Conservation (phyloP, 2,797 vertebrate species). For the Fistularia commersonii region DNA sequence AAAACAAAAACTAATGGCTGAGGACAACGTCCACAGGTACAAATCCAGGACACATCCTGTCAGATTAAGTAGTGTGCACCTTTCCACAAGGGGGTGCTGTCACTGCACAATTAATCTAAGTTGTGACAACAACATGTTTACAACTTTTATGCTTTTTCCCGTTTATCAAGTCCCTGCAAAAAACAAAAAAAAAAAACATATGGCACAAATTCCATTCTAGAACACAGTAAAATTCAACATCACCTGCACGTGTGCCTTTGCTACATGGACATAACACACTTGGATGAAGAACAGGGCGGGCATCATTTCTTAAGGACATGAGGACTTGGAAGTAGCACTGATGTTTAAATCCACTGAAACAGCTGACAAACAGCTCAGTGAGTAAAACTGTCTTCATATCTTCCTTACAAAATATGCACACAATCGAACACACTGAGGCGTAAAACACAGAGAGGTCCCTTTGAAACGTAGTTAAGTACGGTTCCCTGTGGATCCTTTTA, state of each 20-base stretch:
- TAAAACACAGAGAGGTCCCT: conserved; percentile 26
- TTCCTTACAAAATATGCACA: conserved; percentile 49
- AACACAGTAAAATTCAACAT: conserved; percentile 20
- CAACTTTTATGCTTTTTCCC: conserved; percentile 9
- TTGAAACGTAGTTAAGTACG: conserved; percentile 7
- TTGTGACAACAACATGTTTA: conserved; percentile 9
- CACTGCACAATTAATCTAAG: conserved; percentile 38
- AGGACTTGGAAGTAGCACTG: conserved; percentile 11
- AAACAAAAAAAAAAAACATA: conserved; percentile 30
- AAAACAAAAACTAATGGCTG: background rate
- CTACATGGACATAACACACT: conserved; percentile 16
- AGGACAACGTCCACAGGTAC: conserved; percentile 35
- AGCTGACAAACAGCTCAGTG: too few species aligned
- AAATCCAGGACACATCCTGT: conserved; percentile 17
- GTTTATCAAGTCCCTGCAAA: conserved; percentile 39
- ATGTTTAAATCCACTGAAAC: conserved; percentile 1
- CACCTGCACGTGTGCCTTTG: conserved; percentile 7
- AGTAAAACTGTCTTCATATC: too few species aligned
- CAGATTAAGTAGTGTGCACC: conserved; percentile 2
- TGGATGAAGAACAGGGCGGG: background rate
- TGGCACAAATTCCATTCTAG: conserved; percentile 53
- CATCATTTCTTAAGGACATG: conserved; percentile 4
- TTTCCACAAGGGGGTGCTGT: conserved; percentile 60
- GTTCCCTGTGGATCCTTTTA: conserved; percentile 7
- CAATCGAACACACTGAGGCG: conserved; percentile 18